phyloP scores from a whole-genome alignment of 2,797 vertebrate genomes.

The Clarias pachynema region DNA sequence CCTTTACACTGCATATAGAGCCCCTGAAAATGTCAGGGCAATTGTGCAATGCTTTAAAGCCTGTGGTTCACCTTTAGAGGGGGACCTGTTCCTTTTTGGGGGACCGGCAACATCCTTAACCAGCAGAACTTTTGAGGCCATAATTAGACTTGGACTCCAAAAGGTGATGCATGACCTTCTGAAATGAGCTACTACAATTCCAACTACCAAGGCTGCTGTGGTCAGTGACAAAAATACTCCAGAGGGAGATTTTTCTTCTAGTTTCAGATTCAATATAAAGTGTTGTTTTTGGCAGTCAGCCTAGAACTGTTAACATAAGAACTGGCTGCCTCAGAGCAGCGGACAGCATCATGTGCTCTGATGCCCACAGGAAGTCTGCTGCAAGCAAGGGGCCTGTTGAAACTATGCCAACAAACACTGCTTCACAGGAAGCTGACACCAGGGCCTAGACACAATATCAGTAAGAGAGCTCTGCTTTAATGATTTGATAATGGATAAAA shows the following conservation, averaged over 20 bases:
- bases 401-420: constrained; percentile 49
- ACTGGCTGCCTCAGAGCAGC: constrained; percentile 59
- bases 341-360: constrained; percentile 44
- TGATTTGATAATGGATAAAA: constrained; percentile 3
- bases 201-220: constrained; percentile 59
- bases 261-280: constrained; percentile 63
- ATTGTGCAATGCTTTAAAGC: constrained; percentile 37
- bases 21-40: constrained; percentile 33
- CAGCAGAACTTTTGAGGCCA: constrained; percentile 57
- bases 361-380: constrained; percentile 73
- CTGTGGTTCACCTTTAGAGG: constrained; percentile 44
- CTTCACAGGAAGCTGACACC: neutral
- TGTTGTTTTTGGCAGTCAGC: constrained; percentile 72
- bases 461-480: neutral
- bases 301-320: constrained; percentile 69
- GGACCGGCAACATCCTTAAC: constrained; percentile 31
- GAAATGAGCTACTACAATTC: constrained; percentile 73
- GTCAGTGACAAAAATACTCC: constrained; percentile 52
- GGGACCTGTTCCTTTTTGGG: constrained; percentile 18
- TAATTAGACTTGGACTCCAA: constrained; percentile 65
- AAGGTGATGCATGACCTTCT: constrained; percentile 65
- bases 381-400: constrained; percentile 48
- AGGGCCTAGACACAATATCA: constrained; percentile 2
- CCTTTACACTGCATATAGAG: constrained; percentile 43
- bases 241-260: constrained; percentile 36